Percentiles rank a stretch among this genome's conserved stretches.
These are phyloP conservation scores for Lepilemur ruficaudatus DNA, from an alignment of 2,797 vertebrate species.

Conservation along the genomic window DNA sequence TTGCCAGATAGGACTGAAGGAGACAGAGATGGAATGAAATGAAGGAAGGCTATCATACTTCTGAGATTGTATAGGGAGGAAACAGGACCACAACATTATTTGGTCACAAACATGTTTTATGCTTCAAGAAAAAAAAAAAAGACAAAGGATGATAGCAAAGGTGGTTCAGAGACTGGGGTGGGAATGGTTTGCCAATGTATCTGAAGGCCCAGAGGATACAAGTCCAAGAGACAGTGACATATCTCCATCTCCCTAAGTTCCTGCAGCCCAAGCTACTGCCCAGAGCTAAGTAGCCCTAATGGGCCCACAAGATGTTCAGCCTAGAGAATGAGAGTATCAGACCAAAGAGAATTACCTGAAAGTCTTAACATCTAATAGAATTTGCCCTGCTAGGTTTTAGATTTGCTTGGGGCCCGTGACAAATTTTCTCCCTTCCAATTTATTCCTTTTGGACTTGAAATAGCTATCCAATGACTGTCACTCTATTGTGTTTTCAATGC, in stretches of 20 bases:
- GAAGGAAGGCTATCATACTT: not conserved
- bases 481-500: not conserved
- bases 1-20: not conserved
- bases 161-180: not conserved
- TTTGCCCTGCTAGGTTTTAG: not conserved
- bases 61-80: not conserved
- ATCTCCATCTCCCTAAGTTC: not conserved
- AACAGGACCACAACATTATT: not conserved
- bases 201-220: not conserved
- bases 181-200: not conserved
- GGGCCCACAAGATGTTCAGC: not conserved
- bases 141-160: not conserved
- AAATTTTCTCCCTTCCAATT: not conserved
- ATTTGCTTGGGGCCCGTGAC: not conserved
- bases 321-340: not conserved
- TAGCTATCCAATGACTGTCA: not conserved
- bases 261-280: not conserved
- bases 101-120: not conserved
- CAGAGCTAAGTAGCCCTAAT: not conserved
- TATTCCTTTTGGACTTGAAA: not conserved
- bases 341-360: not conserved
- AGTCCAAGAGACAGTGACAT: accelerated
- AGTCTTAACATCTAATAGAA: not conserved
- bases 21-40: not conserved
- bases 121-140: not conserved